Base-by-base conservation (phyloP, 92 coral and sea anemone genomes). In the Micromussa lordhowensis region DNA sequence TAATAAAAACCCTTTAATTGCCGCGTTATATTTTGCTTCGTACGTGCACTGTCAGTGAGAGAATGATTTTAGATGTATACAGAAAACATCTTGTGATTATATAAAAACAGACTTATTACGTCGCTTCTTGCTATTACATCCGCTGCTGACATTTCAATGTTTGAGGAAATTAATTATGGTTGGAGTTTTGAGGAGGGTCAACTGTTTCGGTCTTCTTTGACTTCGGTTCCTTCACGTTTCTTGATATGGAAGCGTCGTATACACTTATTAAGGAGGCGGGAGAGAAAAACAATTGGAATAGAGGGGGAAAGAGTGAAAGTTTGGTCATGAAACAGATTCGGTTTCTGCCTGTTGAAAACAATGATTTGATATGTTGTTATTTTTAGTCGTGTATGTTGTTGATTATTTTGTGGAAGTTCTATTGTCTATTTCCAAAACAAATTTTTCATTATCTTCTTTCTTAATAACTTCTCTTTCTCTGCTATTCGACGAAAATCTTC, bases 131-230 rank as follows among this genome's bases (percentile, higher is more conserved):
- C n/a, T n/a, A n/a, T n/a, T n/a, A n/a, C 30, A 53, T 76, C 80
- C 80, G 80, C 16, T 48, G 80, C 31, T 77, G 80, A 44, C 80
- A 63, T 24, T 63, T 49, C 31, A 77, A 77, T 77, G 61, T 77
- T 29, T 78, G 82, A 66, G 68, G 64, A 78, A 44, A 44, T 44
- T 44, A 49, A 28, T 29, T 53, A 4, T 49, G 48, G 40, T 16
- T 13, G 63, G 40, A 63, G 69, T 63, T 73, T 78, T 29, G 18
- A n/a, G 82, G 38, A 54, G 80, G 80, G 34, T 57, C 80, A 9
- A 1, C 9, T 35, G n/a, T 5, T 48, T 9, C 17, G 26, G 18
- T 21, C 51, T 44, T 44, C 51, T 44, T 44, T 44, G 51, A 44
- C 51, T 44, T 44, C 9, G 48, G 49, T 5, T 26, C 24, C 24